Percentiles rank a stretch among this genome's conserved stretches.
Conservation (phyloP, 2,113 vertebrate species). For the Alligator sinensis region DNA sequence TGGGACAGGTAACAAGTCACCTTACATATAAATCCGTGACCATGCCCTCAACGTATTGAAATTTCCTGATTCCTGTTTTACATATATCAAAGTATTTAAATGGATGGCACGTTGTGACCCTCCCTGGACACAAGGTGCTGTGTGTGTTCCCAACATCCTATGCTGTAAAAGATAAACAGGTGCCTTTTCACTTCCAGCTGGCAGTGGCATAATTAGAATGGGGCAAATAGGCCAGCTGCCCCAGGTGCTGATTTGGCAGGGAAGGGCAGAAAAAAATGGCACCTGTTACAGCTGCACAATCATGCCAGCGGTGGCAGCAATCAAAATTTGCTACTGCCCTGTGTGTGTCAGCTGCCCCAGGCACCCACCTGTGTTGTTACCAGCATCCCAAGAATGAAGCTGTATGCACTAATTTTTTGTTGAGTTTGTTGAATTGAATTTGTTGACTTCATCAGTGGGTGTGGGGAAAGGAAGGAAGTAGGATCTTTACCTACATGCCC, state of each 20-base stretch:
- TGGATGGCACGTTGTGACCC: not conserved
- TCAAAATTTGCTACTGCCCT: too few species aligned
- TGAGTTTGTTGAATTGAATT: not conserved
- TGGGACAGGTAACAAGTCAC: not conserved
- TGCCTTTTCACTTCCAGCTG: not conserved
- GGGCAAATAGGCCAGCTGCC: too few species aligned
- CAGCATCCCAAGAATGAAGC: too few species aligned
- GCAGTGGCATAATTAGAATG: too few species aligned
- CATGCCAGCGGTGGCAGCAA: too few species aligned
- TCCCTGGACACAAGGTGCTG: not conserved
- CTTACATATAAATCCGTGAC: slow-evolving; percentile 12
- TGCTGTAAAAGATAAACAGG: not conserved
- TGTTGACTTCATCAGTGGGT: not conserved
- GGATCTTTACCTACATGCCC: not conserved
- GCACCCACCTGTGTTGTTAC: too few species aligned
- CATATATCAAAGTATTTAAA: not conserved
- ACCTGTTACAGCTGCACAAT: too few species aligned
- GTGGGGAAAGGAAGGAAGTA: not conserved
- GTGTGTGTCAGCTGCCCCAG: too few species aligned
- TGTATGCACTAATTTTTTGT: too few species aligned
- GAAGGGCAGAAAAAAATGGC: too few species aligned
- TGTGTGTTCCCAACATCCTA: not conserved
- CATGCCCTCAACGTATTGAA: not conserved
- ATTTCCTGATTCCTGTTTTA: not conserved
- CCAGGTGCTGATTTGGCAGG: too few species aligned